Evolutionary conservation across 2,888 invertebrate species (phyloP), one percentile per base, ranked within the genome.

Genomic region (Agonopterix subpropinquella): DNA sequence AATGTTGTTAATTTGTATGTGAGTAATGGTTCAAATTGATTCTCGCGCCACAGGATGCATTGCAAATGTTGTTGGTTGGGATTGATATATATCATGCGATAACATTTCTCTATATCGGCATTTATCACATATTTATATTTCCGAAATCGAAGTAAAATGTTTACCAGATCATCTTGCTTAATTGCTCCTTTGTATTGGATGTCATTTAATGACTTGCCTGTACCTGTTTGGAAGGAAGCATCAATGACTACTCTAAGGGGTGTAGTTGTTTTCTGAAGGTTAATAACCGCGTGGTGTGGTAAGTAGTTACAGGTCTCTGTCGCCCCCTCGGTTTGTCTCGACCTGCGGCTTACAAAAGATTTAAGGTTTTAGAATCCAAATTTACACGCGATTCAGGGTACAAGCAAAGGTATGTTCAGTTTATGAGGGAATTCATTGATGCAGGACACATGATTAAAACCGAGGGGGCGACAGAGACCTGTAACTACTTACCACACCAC

Each of bases 1-100:
- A 56, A 47, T 13, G 53, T 55, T 5, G 49, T 55, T 8, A 55
- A 43, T 36, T 13, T n/a, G 35, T 49, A 55, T 8, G 48, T 51
- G 18, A 8, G 10, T 43, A 54, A n/a, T 4, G 39, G 45, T 42
- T 52, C 37, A 4, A 8, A 28, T 4, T 43, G 44, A n/a, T 49
- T 39, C 11, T 52, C 52, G 10, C 54, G 49, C 50, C 47, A 53
- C 7, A 53, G 39, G 11, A 53, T 47, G 13, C 47, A 53, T 43
- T 48, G 47, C 37, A 48, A 44, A 28, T 43, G 10, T 3, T 35
- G 39, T 39, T 48, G 47, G 4, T 41, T 36, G 11, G 46, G 48
- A 11, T 48, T 43, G n/a, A 52, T 41, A 18, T 18, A 47, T 41
- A 52, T 52, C 42, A 41, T 47, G 11, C 51, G 11, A 44, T 52